These are phyloP conservation scores for Papilio gigon DNA, from an alignment of 2,888 invertebrate genomes.

Conservation along the genomic window DNA sequence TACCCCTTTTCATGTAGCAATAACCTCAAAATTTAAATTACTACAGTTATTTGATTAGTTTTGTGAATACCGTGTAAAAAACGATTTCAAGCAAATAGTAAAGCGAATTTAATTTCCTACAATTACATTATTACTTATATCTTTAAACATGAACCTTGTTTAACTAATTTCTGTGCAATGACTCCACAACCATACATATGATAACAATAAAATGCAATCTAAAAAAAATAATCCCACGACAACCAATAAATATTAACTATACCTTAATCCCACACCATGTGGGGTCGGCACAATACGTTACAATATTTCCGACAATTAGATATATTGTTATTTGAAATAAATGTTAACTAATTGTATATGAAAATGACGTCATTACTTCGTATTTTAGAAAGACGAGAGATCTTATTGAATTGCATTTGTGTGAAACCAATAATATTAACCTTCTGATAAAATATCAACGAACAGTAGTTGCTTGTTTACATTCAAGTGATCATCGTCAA, in stretches of 20 bases:
- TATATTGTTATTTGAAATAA: too few relatives aligned
- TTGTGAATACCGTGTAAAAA: background rate
- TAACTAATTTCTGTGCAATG: constrained; percentile 9
- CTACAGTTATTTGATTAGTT: background rate
- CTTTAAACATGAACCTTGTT: background rate
- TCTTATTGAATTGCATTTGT: too few relatives aligned
- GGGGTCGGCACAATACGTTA: background rate
- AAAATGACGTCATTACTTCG: background rate
- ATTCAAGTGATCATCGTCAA: background rate
- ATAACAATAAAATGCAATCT: background rate
- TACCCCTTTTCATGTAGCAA: background rate
- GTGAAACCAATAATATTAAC: too few relatives aligned
- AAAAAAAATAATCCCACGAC: background rate
- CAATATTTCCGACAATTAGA: too few relatives aligned
- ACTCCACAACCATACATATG: constrained; percentile 8
- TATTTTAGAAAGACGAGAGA: too few relatives aligned
- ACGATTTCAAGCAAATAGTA: background rate
- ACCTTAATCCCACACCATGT: background rate
- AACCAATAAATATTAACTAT: background rate
- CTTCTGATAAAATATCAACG: too few relatives aligned
- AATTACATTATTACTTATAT: background rate
- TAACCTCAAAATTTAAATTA: constrained; percentile 11
- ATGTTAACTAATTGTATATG: too few relatives aligned
- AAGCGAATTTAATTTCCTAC: background rate
- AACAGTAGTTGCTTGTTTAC: too few relatives aligned